Evolutionary conservation across 1,140 invertebrate genomes (phyloP), one percentile per base, ranked within the genome.

Genomic region (Hypsibius dujardini): DNA sequence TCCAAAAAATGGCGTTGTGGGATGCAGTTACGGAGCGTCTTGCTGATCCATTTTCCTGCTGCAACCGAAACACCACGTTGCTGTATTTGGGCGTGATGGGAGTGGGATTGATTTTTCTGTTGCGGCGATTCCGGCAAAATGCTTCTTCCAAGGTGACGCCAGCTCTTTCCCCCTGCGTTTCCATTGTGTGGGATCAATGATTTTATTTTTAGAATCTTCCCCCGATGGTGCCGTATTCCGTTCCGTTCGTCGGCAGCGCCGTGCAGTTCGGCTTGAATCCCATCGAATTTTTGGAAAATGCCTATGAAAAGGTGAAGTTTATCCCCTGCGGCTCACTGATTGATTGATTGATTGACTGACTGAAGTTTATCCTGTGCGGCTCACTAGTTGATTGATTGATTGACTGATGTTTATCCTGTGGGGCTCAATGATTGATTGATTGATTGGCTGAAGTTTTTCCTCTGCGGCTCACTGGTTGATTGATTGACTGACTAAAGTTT

Each of bases 231-330:
- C 77, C 76, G 14, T 77, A 75, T 2, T 71, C 72, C 7, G 74
- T 78, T 46, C 77, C 77, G n/a, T 78, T 76, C 59, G 71, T 78
- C 46, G 77, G 77, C n/a, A 73, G 75, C 46, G 76, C 77, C 15
- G 69, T 78, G 47, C 74, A 74, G 46, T 78, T 78, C 75, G 74
- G 73, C 42, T 70, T 76, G 62, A 74, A 70, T 71, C 77, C 77
- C 1, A 72, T 78, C 50, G 75, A 77, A 42, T 78, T 77, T 72
- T 72, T 78, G 2, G 47, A 76, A 7, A 74, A 73, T 67, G 76
- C 76, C 2, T 76, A 76, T 70, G 67, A 77, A 47, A 75, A 77
- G 74, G 77, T 78, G 71, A 73, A 71, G 70, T 46, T 47, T 15
- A 28, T 62, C 1, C 28, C 28, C 28, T 70, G 12, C 28, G 71